A percentile compares a stretch with the other conserved stretches of the same genome.
Conservation (phyloP, 1,140 invertebrate species). For the Philopotamus ludificatus region DNA sequence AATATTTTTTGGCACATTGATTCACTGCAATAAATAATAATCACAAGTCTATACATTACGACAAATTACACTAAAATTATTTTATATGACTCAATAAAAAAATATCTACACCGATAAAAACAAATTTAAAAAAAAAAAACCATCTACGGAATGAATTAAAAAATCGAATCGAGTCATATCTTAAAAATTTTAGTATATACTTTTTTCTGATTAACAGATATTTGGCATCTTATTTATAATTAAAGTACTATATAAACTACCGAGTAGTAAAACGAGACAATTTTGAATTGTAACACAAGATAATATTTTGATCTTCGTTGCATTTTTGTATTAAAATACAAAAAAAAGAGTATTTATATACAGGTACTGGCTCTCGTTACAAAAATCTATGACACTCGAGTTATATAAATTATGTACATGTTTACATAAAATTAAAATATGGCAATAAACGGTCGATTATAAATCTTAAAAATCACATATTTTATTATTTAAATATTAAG, state of each 20-base stretch:
- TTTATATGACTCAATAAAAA: conserved; percentile 46
- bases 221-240: background rate
- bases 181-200: no score
- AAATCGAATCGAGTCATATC: background rate
- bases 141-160: background rate
- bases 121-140: background rate
- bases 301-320: no score
- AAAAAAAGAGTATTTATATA: conserved; percentile 53
- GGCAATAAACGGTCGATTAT: background rate
- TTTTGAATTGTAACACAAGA: no score
- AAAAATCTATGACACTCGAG: conserved; percentile 28
- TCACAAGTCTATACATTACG: conserved; percentile 32
- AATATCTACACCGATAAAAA: background rate
- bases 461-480: background rate
- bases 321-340: no score
- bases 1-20: conserved; percentile 36
- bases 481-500: no score
- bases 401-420: conserved; percentile 3
- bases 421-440: conserved; percentile 1
- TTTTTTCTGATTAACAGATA: no score
- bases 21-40: conserved; percentile 40
- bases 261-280: conserved; percentile 3
- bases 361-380: conserved; percentile 52
- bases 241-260: background rate
- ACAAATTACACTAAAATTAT: conserved; percentile 79